Conservation (phyloP, 2,113 vertebrate genomes). For the Pionites leucogaster region DNA sequence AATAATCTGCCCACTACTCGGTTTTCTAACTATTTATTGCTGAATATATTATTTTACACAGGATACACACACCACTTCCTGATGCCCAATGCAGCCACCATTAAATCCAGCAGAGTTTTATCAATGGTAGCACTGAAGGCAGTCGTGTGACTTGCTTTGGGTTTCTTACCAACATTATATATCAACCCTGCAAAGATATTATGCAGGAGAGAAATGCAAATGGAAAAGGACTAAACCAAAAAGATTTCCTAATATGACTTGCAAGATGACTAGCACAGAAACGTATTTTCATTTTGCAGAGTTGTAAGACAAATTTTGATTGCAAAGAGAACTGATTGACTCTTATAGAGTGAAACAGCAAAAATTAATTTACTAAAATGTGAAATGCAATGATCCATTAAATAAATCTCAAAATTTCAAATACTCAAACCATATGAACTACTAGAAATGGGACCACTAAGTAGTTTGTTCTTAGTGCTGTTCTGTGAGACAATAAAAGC, state of each 20-base stretch:
- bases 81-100: background rate
- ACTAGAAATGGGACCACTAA: background rate
- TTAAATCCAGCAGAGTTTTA: background rate
- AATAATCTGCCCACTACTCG: background rate
- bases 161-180: background rate
- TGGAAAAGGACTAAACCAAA: background rate
- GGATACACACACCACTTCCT: background rate
- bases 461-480: background rate
- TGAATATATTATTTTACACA: background rate
- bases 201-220: background rate
- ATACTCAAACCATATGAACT: background rate
- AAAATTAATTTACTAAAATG: background rate
- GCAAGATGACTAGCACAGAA: background rate
- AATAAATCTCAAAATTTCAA: background rate
- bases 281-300: background rate
- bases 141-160: fast-evolving
- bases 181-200: background rate
- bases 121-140: background rate
- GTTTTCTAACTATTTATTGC: background rate
- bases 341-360: background rate
- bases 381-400: background rate
- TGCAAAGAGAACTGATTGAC: background rate
- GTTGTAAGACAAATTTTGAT: background rate
- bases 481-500: background rate
- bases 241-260: background rate